Conservation (phyloP, 2,797 vertebrate genomes). For the Scarus forsteni region DNA sequence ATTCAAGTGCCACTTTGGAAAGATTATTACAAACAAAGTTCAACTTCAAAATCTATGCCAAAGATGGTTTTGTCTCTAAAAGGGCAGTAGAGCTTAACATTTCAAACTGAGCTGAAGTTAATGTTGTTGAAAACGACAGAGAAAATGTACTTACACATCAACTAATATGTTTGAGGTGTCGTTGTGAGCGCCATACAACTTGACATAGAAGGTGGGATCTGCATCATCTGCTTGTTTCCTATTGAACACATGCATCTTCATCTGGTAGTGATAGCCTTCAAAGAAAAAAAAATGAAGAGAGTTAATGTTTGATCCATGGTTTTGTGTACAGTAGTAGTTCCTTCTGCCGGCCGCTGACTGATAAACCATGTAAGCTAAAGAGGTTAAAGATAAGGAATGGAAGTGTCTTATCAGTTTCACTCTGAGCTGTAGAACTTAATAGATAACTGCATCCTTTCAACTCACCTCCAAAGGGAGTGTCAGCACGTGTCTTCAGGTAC, state of each 20-base stretch:
- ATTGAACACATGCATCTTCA: constrained; percentile 98
- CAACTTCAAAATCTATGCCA: constrained; percentile 10
- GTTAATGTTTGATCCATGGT: constrained; percentile 7
- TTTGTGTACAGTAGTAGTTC: constrained; percentile 13
- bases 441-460: not conserved
- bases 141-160: constrained; percentile 87
- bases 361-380: not conserved
- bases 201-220: constrained; percentile 89
- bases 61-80: not conserved
- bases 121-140: not conserved
- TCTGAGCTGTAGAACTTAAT: constrained; percentile 2
- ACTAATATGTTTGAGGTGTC: constrained; percentile 87
- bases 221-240: constrained; percentile 80
- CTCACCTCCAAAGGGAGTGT: constrained; percentile 94
- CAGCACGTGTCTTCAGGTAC: constrained; percentile 95
- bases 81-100: not conserved
- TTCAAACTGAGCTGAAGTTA: not conserved
- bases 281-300: not conserved
- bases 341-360: not conserved
- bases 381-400: constrained; percentile 1
- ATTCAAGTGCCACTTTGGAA: constrained; percentile 17
- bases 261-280: constrained; percentile 95
- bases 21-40: constrained; percentile 23
- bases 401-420: constrained; percentile 22
- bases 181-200: constrained; percentile 85